A percentile compares a stretch with the other conserved stretches of the same genome.
Evolutionary conservation across 2,888 invertebrate genomes (phyloP).

Genomic region (Leptopilina myrica): DNA sequence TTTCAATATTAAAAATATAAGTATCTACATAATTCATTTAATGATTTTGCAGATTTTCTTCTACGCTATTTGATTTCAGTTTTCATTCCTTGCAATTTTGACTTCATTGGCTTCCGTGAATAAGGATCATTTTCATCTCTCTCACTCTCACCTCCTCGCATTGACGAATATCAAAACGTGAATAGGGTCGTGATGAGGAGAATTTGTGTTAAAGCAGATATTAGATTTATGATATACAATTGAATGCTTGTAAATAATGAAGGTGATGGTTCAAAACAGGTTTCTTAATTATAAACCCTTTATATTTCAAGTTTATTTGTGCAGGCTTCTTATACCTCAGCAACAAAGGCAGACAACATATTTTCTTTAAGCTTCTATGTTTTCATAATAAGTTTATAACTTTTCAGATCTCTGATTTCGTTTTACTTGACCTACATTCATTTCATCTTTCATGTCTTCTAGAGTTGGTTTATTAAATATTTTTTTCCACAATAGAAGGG

Average conservation of each 20-base stretch:
- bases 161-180: neutral
- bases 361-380: too few relatives aligned
- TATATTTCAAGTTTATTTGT: neutral
- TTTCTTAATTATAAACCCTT: neutral
- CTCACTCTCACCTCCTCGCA: neutral
- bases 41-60: neutral
- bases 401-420: too few relatives aligned
- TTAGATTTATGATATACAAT: constrained; percentile 30
- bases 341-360: neutral
- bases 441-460: too few relatives aligned
- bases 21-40: neutral
- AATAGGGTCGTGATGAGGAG: constrained; percentile 19
- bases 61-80: neutral
- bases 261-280: neutral
- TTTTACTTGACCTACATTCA: too few relatives aligned
- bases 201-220: constrained; percentile 16
- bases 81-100: neutral
- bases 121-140: constrained; percentile 8
- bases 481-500: too few relatives aligned
- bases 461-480: too few relatives aligned
- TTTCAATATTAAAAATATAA: neutral
- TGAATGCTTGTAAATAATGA: constrained; percentile 5
- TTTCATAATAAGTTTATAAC: too few relatives aligned
- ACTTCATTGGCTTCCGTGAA: constrained; percentile 14
- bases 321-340: neutral